A percentile compares a stretch with the other conserved stretches of the same genome.
These are phyloP conservation scores for Falco rusticolus DNA, from an alignment of 2,797 vertebrate species.

Conservation along the genomic window DNA sequence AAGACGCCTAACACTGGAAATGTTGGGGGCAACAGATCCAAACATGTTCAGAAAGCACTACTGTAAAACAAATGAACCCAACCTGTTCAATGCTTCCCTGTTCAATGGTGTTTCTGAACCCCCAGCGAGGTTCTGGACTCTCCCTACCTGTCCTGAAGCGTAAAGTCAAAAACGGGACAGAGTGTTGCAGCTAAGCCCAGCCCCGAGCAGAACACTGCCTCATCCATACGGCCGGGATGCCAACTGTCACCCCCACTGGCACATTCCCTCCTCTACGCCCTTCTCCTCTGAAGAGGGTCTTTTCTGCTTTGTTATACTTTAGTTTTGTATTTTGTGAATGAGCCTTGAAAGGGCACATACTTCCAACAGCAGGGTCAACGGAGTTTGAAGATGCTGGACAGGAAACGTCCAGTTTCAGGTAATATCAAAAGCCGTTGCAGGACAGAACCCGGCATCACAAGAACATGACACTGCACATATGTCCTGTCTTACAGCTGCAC, in stretches of 20 bases:
- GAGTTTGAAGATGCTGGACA: background rate
- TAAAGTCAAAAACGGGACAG: too few relatives aligned
- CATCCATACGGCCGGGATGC: rapidly evolving
- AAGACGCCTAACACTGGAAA: background rate
- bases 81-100: background rate
- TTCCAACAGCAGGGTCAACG: background rate
- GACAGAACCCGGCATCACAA: background rate
- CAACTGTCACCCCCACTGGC: rapidly evolving
- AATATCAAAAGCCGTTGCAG: background rate
- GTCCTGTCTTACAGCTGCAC: background rate
- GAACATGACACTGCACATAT: background rate
- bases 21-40: background rate
- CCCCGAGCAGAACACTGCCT: background rate
- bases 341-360: background rate
- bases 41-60: rapidly evolving
- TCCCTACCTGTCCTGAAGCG: background rate
- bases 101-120: background rate
- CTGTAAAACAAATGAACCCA: background rate
- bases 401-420: background rate
- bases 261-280: background rate
- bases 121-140: background rate
- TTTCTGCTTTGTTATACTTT: background rate
- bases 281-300: background rate
- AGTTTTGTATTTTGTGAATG: rapidly evolving
- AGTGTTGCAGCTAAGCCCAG: background rate